A percentile compares a stretch with the other conserved stretches of the same genome.
Evolutionary conservation across 1,140 invertebrate genomes (phyloP).

Genomic region (Papilio machaon): DNA sequence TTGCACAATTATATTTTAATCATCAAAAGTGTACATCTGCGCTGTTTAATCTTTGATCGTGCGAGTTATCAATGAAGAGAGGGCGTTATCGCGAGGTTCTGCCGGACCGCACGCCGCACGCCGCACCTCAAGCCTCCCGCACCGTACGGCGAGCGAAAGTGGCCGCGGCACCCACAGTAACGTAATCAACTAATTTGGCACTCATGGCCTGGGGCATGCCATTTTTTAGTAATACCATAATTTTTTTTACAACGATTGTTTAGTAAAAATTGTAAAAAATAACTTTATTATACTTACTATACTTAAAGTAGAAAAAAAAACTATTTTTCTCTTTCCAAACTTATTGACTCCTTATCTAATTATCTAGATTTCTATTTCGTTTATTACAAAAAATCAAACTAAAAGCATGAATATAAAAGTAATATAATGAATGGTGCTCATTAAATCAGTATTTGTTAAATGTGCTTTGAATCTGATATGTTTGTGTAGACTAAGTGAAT

Average conservation of each 20-base stretch:
- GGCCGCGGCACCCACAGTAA: slow-evolving; percentile 37
- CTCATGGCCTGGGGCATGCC: not conserved
- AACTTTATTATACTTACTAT: no score
- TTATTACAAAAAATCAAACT: not conserved
- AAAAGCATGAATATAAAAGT: no score
- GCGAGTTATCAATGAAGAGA: slow-evolving; percentile 71
- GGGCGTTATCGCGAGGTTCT: slow-evolving; percentile 40
- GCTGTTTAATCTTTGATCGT: slow-evolving; percentile 44
- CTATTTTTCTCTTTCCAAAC: not conserved
- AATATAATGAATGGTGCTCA: not conserved
- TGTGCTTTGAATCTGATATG: not conserved
- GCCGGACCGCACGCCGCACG: not conserved
- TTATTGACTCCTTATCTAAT: not conserved
- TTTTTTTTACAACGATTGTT: not conserved
- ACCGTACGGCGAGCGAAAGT: slow-evolving; percentile 53
- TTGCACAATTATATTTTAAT: not conserved
- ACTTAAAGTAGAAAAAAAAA: not conserved
- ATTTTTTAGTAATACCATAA: not conserved
- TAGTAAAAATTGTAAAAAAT: no score
- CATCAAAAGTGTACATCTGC: slow-evolving; percentile 37
- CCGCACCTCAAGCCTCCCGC: not conserved
- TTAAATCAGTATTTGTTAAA: not conserved
- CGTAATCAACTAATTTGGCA: slow-evolving; percentile 13
- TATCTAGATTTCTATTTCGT: not conserved
- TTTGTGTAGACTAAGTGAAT: not conserved